Evolutionary conservation across 2,797 vertebrate genomes (phyloP), one percentile per base, ranked within the genome.

Genomic region (Intellagama lesueurii): DNA sequence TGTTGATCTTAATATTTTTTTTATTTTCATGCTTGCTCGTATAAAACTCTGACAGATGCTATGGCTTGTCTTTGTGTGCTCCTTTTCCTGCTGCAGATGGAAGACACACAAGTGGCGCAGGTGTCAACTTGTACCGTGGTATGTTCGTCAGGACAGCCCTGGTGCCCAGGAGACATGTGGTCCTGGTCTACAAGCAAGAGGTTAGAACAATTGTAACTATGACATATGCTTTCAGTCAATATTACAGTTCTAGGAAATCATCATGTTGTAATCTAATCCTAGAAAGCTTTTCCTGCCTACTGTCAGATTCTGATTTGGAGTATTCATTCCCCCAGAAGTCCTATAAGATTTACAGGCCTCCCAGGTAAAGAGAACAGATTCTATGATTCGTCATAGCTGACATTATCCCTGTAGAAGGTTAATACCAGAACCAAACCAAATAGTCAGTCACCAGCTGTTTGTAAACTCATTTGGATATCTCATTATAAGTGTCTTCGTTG

Each of bases 21-120:
- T 44, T 32, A n/a, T 70, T 86, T 76, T 0, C 9, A 5, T 28
- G 69, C 56, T 19, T 85, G 7, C 70, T 92, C 49, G 32, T 35
- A 26, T 30, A 90, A 30, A 11, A 1, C 3, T 86, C 82, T 85
- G 12, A 77, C 44, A 35, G 4, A 35, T 90, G 1, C 17, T 77
- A 79, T 79, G 60, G 52, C 24, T 84, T 88, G 1, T 89, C 28
- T 87, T 79, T 24, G 87, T 47, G 60, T 90, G 16, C 81, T 68
- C 87, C 81, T 79, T 52, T 72, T 89, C 56, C 8, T 6, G 5
- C 94, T 96, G 64, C 94, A 99, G 99, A 92, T 99, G 99, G 99
- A 99, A 99, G 95, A 98, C 98, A 1, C 99, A 99, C 96, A 99
- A 99, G 87, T 99, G 99, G 99, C 98, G 98, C 84, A 97, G 98